Conservation (phyloP, 2,888 invertebrate species). For the Lymantria dispar region DNA sequence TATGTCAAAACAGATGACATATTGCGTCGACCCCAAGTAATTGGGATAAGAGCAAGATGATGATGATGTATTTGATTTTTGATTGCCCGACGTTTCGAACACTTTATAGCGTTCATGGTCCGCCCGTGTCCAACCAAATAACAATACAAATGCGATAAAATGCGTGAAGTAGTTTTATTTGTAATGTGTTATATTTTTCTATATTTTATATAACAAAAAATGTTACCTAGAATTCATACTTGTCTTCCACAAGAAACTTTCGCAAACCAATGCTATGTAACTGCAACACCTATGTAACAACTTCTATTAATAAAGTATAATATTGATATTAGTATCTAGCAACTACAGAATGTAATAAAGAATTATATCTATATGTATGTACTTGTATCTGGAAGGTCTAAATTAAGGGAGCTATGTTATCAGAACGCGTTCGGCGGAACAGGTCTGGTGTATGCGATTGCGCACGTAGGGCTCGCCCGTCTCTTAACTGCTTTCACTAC, state of each 20-base stretch:
- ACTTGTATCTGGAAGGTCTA: slow-evolving; percentile 18
- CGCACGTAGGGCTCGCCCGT: slow-evolving; percentile 26
- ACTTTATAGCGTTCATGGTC: too few relatives aligned
- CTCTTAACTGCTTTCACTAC: slow-evolving; percentile 29
- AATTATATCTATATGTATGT: slow-evolving; percentile 1
- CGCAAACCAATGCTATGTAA: background rate
- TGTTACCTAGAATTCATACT: background rate
- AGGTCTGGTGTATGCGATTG: slow-evolving; percentile 27
- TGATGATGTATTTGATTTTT: too few relatives aligned
- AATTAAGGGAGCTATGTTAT: slow-evolving; percentile 40
- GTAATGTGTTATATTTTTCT: background rate
- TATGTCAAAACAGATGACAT: too few relatives aligned
- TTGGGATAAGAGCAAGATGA: too few relatives aligned
- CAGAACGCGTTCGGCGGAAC: slow-evolving; percentile 36
- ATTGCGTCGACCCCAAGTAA: too few relatives aligned
- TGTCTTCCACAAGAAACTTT: background rate
- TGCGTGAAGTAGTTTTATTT: too few relatives aligned
- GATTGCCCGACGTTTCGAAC: too few relatives aligned
- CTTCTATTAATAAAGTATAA: background rate
- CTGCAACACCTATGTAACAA: background rate
- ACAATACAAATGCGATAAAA: too few relatives aligned
- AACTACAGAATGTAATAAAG: background rate
- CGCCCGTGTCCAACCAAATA: too few relatives aligned
- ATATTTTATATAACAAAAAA: background rate
- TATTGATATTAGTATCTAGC: too few relatives aligned